Evolutionary conservation across 2,113 vertebrate genomes (phyloP), one percentile per base, ranked within the genome.

Genomic region (Noctilio leporinus): DNA sequence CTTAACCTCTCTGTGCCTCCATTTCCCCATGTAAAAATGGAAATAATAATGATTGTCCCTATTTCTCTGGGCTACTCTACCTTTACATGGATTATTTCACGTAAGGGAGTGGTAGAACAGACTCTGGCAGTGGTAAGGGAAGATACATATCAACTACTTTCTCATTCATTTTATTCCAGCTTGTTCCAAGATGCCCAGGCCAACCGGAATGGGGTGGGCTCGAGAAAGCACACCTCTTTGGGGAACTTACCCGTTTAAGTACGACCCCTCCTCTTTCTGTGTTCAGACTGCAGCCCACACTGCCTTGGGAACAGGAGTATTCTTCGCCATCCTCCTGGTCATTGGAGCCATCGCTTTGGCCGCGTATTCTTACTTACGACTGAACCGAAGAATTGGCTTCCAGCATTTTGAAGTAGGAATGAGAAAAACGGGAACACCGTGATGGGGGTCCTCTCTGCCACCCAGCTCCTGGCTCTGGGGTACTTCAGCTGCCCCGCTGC

Each of bases 351-450:
- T 97, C 4, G 88, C 97, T 78, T 98, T 99, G 10, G 98, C 98
- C 0, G 98, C 98, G 0, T 99, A 99, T 59, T 98, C 98, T 64
- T 99, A 99, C 95, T 98, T 99, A 97, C 98, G 97, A 80, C 98
- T 98, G 80, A 99, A 97, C 87, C 97, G 94, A 75, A 99, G 98
- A 96, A 98, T 98, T 40, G 96, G 97, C 85, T 99, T 99, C 98
- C 99, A 98, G 93, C 99, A 98, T 94, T 99, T 99, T 97, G 98
- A 99, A 99, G 99, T 99, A 83, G 94, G 97, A 22, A 2, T 24
- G n/a, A 75, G 53, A 38, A 2, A 0, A 0, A 76, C 0, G 10
- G 70, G 85, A 43, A 10, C 14, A 9, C 1, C 5, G 47, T 7
- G 6, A 1, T 0, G 9, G 35, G n/a, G 78, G 6, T 10, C 24